Evolutionary conservation across 2,888 invertebrate genomes (phyloP).

Genomic region (Acanthococcus lagerstroemiae): DNA sequence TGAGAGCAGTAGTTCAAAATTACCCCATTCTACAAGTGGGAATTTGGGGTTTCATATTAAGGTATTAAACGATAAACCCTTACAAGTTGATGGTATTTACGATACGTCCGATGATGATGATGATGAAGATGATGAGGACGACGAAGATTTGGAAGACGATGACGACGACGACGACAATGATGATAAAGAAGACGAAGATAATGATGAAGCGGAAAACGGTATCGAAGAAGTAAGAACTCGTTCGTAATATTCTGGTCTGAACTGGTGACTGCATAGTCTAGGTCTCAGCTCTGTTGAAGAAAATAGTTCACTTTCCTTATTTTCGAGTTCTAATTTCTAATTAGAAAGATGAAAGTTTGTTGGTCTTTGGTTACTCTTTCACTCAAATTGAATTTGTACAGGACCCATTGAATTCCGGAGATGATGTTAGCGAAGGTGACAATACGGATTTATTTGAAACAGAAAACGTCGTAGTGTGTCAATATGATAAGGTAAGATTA

Average conservation of each 20-base stretch:
- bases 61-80: neutral
- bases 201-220: constrained; percentile 39
- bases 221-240: constrained; percentile 42
- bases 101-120: constrained; percentile 48
- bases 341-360: too few relatives aligned
- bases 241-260: neutral
- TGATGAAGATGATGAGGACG: constrained; percentile 47
- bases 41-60: too few relatives aligned
- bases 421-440: constrained; percentile 95
- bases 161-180: constrained; percentile 62
- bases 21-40: too few relatives aligned
- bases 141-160: constrained; percentile 62
- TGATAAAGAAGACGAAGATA: constrained; percentile 44
- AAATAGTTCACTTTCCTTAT: neutral
- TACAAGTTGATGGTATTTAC: constrained; percentile 36
- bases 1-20: neutral
- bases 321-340: neutral
- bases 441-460: constrained; percentile 93
- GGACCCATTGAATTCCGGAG: constrained; percentile 91
- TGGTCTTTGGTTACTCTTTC: neutral
- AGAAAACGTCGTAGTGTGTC: constrained; percentile 98
- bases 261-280: too few relatives aligned
- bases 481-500: constrained; percentile 82
- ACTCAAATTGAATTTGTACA: constrained; percentile 41
- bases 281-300: too few relatives aligned